Evolutionary conservation across 2,113 vertebrate genomes (phyloP), one percentile per base, ranked within the genome.

Genomic region (Siniperca chuatsi): DNA sequence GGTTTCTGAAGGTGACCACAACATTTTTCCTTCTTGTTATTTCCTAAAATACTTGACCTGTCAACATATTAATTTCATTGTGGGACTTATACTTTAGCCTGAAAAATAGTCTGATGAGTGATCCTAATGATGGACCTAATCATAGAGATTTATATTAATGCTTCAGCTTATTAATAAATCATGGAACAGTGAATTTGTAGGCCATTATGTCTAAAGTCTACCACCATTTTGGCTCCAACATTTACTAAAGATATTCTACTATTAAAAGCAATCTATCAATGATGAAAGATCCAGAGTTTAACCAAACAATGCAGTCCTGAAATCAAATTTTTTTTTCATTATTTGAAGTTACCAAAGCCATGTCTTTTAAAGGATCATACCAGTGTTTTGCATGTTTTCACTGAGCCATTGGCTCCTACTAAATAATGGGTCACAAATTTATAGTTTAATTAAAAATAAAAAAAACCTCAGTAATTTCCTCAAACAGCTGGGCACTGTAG

Each of bases 41-140:
- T 81, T 81, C 44, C 72, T 64, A n/a, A 35, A 68, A 69, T 76
- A 73, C 23, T 44, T 29, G 29, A 70, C 33, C 0, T 55, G 44
- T 55, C 70, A 40, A 66, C 33, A 78, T 50, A 33, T 61, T 81
- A 0, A 75, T 81, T 75, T 74, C 4, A 23, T 2, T 21, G n/a
- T n/a, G 66, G 40, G 42, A 62, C 8, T 37, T n/a, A 35, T 8
- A 4, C 13, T 42, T 13, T 9, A 67, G 35, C 11, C 1, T 72
- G 16, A 35, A 40, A 65, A 85, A 46, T 35, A 78, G 6, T 61
- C 50, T 67, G 54, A 29, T 58, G 78, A 85, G 23, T 81, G 65
- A 81, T 72, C 2, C n/a, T 83, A 62, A 86, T 75, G 61, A 79
- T 58, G 4, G 62, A 21, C 12, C 25, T 66, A 61, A 75, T 78